Base-by-base conservation (phyloP, 2,888 invertebrate species). In the Noctuana brunneofusca region DNA sequence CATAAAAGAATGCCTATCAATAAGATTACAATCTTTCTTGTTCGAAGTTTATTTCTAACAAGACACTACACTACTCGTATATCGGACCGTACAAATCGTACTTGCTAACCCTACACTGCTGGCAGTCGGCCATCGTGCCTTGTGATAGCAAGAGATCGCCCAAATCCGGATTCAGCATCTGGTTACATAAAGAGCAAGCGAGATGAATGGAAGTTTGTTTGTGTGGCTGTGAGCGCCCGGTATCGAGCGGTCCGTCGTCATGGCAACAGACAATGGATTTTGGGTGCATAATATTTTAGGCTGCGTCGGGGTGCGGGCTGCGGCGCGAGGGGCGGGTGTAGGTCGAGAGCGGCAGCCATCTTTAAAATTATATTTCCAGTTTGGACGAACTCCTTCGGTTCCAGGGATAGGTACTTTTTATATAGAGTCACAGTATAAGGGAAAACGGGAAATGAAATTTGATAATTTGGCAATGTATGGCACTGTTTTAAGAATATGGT, bases 251-350 rank as follows among this genome's bases (percentile, higher is more conserved):
- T 64, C 71, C 76, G 92, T 92, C 81, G 89, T 84, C 87, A 90
- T 90, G 84, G 88, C 76, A 92, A 92, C 92, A 89, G 91, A 90
- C 90, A 91, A 90, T 89, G 90, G 90, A 82, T 91, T 91, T 91
- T 84, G 91, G 92, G 91, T 92, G 92, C 91, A 92, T 92, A 92
- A 92, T 91, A 91, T 92, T 91, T 92, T 91, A 89, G 88, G 88
- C 84, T 87, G 85, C 87, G 89, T 78, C 83, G 82, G 83, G 83
- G 79, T 71, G 73, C 71, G 79, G 79, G 75, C 63, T 59, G 75
- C 66, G 78, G 76, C 70, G 77, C 71, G 81, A 72, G 76, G 76
- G 76, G 77, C 77, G 81, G 78, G 77, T 77, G 82, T 81, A 67
- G 80, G 75, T 70, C 76, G 80, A 80, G 79, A 82, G 75, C 72